Base-by-base conservation (phyloP, 1,140 invertebrate genomes). In the Drosophila persimilis region DNA sequence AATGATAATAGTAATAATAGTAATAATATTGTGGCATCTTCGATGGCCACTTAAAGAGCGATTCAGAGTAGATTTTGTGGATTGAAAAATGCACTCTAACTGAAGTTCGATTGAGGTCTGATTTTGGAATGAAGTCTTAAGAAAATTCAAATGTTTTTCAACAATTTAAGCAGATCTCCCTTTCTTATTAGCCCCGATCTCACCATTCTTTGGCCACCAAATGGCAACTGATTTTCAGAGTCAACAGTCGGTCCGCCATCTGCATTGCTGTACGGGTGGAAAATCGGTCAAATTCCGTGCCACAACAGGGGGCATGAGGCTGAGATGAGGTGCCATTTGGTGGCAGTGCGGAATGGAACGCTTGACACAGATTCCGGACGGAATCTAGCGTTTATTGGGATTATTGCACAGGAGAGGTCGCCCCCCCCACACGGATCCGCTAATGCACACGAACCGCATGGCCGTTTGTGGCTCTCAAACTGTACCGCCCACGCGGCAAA, bases 351-450 rank as follows among this genome's bases (percentile, higher is more conserved):
- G 2, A 20, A 31, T 20, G 56, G 15, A 29, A 72, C 74, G 71
- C 71, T 74, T 84, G 80, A 64, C 79, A 81, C 79, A 81, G 80
- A 71, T 71, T 78, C 56, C 15, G 11, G 11, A 8, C 26, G 13
- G 31, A 31, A 3, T 31, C 31, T 59, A 13, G 48, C 54, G 79
- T 83, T 84, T 75, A 83, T 84, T 83, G 64, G 71, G 58, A 52
- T 63, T 81, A 45, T 35, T 39, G 15, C 13, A 29, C 17, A 53
- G 22, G 53, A 24, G 26, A 56, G 29, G 26, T 9, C n/a, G 31
- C 2, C 48, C 48, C 2, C 7, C 2, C 29, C 26, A n/a, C 31
- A 29, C 24, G 24, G 31, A 20, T 17, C n/a, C 29, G 72, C 45
- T 57, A 52, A 61, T 59, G 52, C 53, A 72, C 26, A 55, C 53